These are phyloP conservation scores for Ursus arctos DNA, from an alignment of 2,113 vertebrate species.

Conservation along the genomic window DNA sequence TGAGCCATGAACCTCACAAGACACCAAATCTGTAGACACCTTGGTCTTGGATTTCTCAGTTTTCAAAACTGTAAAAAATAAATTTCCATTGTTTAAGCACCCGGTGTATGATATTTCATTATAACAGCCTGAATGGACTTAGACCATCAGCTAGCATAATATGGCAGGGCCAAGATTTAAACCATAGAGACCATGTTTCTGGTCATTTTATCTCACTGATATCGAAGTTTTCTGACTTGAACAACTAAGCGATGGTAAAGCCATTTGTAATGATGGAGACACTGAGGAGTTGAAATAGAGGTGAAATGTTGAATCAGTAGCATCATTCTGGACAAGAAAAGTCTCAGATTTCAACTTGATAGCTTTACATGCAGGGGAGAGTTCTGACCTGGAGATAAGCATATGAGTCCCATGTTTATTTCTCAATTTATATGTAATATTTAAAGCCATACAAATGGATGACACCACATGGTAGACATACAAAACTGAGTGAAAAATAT, in stretches of 20 bases:
- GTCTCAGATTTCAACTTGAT: not conserved
- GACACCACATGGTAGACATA: not conserved
- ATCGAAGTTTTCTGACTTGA: not conserved
- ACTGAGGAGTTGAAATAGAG: not conserved
- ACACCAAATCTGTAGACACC: not conserved
- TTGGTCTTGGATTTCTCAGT: not conserved
- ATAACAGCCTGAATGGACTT: not conserved
- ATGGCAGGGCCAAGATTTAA: not conserved
- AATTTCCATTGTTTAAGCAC: not conserved
- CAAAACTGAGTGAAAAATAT: not conserved
- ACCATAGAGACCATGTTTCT: not conserved
- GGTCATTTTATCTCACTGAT: not conserved
- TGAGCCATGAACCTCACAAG: too few species aligned
- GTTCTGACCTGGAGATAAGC: not conserved
- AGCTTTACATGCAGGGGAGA: not conserved
- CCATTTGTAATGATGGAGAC: not conserved
- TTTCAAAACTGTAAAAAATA: not conserved
- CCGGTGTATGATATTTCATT: not conserved
- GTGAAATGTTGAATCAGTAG: not conserved
- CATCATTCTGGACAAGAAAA: not conserved
- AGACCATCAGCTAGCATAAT: not conserved
- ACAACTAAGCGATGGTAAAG: not conserved
- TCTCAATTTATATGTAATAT: not conserved
- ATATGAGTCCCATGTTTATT: not conserved
- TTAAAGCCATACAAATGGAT: not conserved